These are phyloP conservation scores for Neosilurus hyrtlii DNA, from an alignment of 2,797 vertebrate genomes.

Conservation along the genomic window DNA sequence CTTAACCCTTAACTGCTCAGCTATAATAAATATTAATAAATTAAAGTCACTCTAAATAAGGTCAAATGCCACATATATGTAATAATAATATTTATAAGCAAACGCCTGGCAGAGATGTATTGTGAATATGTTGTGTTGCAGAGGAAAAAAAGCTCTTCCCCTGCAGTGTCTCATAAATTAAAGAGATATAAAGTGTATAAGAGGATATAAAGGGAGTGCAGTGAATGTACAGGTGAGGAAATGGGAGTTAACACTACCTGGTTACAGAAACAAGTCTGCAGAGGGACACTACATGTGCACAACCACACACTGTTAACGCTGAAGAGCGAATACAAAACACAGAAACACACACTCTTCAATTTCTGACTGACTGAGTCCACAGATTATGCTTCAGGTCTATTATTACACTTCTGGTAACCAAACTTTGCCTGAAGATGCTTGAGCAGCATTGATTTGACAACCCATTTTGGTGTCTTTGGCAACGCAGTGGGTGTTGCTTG, in stretches of 20 bases:
- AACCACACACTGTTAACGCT: slow-evolving; percentile 63
- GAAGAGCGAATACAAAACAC: slow-evolving; percentile 58
- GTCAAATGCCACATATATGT: too few relatives aligned
- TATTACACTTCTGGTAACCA: too few relatives aligned
- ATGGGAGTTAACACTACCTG: slow-evolving; percentile 59
- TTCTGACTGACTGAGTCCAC: slow-evolving; percentile 63
- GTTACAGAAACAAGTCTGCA: slow-evolving; percentile 65
- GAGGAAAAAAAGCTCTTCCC: not conserved
- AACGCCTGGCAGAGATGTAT: not conserved
- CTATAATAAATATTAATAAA: too few relatives aligned
- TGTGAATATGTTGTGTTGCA: not conserved
- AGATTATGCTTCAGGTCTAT: slow-evolving; percentile 61
- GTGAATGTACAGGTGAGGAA: not conserved
- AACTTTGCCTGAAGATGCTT: not conserved
- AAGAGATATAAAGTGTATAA: not conserved
- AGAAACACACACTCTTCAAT: slow-evolving; percentile 57
- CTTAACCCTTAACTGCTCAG: too few relatives aligned
- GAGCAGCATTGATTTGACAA: not conserved
- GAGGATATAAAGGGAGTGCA: not conserved
- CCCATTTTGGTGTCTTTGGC: slow-evolving; percentile 50
- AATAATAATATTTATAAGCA: not conserved
- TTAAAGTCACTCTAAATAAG: too few relatives aligned
- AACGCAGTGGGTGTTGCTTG: slow-evolving; percentile 36
- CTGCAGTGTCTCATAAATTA: not conserved
- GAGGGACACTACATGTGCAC: slow-evolving; percentile 74